Conservation (phyloP, 2,113 vertebrate genomes). For the Bos taurus region ARS-UCD2.0 NC_037340.1:60528501-60529000, state of each 20-base stretch:
- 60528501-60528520: not conserved
- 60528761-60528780: not conserved
- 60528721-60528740: not conserved
- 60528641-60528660: not conserved
- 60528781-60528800: not conserved
- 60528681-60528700: not conserved
- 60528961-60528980: not conserved
- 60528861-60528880: not conserved
- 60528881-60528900: not conserved
- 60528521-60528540: not conserved
- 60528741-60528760: not conserved
- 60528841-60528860: not conserved
- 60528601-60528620: not conserved
- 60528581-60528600: not conserved
- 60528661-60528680: not conserved
- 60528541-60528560: conserved; percentile 11
- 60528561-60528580: not conserved
- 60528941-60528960: not conserved
- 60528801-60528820: not conserved
- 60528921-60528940: not conserved
- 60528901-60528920: not conserved
- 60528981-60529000: not conserved
- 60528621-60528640: not conserved
- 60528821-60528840: not conserved
- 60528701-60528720: not conserved